Evolutionary conservation across 1,140 invertebrate species (phyloP), one percentile per base, ranked within the genome.

Genomic region (Agraylea sexmaculata): DNA sequence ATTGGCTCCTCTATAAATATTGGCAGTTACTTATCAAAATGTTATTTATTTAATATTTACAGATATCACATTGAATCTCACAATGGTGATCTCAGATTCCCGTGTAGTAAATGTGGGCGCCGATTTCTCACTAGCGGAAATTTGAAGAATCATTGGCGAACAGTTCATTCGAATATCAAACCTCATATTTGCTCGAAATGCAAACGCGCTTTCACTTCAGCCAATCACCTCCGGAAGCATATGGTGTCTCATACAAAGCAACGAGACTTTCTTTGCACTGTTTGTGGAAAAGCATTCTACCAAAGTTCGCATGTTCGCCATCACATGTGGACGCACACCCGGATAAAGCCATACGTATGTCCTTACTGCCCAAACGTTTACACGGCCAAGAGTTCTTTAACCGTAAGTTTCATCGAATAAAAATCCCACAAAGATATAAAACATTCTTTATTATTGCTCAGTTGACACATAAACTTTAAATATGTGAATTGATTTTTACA

Each of bases 361-460:
- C 42, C 36, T 1, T 25, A 45, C 28, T 44, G 46, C 23, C 29
- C 42, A 2, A 48, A 45, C 19, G 32, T 45, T 11, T 45, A 48
- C 33, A 39, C 45, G 1, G 37, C 45, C 22, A 43, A 37, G 17
- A 39, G 40, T 30, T 43, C 40, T 6, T 37, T 47, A 4, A 42
- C 41, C 12, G 45, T 46, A 15, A 42, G 40, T 33, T 5, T 15
- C 5, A 17, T 32, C n/a, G n/a, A n/a, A n/a, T n/a, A n/a, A n/a
- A n/a, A n/a, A n/a, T n/a, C n/a, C n/a, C n/a, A n/a, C n/a, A n/a
- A n/a, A n/a, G n/a, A n/a, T n/a, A n/a, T n/a, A n/a, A n/a, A n/a
- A n/a, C n/a, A n/a, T n/a, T 67, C 62, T 64, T 66, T 17, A 57
- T 62, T n/a, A 64, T 58, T 20, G 63, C 63, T 62, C 67, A 65